Base-by-base conservation (phyloP, 2,888 invertebrate species). In the Eristalis pertinax region DNA sequence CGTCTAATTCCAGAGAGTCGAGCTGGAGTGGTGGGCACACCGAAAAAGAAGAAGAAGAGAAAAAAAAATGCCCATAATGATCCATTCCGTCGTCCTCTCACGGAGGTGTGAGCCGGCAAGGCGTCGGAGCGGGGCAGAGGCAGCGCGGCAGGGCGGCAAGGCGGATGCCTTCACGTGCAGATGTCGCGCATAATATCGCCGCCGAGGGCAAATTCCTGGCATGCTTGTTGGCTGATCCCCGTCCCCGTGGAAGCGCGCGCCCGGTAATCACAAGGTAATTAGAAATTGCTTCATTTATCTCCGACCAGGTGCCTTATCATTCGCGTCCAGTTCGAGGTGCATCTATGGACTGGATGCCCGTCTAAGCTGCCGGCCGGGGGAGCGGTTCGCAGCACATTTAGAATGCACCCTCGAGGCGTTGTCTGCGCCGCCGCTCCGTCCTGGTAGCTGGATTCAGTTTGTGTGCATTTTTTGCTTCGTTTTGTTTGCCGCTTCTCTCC, bases 151-250 rank as follows among this genome's bases (percentile, higher is more conserved):
- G 65, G 67, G n/a, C 26, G 62, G 15, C 35, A 62, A 65, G 63
- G 56, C 56, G n/a, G 69, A 85, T 82, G 77, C 85, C 82, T 65
- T 82, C 82, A 81, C 85, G 85, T 85, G 81, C 82, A 82, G 77
- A 69, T 77, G 76, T 81, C 85, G 85, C 85, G 85, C 81, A 60
- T 77, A 81, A 69, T 69, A 77, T 67, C 85, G 81, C 82, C 85
- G 50, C 50, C 60, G 64, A 50, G 77, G 77, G 73, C 64, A 65
- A 73, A 82, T 85, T 73, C 50, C 32, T 82, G 38, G 64, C 58
- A 85, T 85, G 63, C 76, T 67, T 22, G 15, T 1, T 32, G 26
- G 43, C 41, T 60, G 64, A 35, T 26, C 43, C 64, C 19, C 35
- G 15, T 15, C 15, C 15, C 50, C 1, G 2, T 4, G n/a, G 26